Conservation (phyloP, 2,797 vertebrate genomes). For the Peromyscus aztecus region DNA sequence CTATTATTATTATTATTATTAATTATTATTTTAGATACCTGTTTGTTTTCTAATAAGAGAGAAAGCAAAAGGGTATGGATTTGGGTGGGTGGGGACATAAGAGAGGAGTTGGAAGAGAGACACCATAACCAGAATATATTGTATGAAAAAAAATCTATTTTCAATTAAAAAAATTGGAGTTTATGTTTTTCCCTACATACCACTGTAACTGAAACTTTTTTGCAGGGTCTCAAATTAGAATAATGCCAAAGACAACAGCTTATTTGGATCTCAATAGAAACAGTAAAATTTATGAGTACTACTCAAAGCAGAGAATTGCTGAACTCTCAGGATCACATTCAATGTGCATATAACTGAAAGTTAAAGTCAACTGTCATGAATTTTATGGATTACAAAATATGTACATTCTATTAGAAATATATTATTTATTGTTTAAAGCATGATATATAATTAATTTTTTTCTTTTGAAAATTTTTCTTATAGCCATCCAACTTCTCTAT, state of each 20-base stretch:
- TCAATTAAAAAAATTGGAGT: too few relatives aligned
- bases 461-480: not conserved
- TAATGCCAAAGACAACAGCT: not conserved
- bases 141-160: too few relatives aligned
- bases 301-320: not conserved
- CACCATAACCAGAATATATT: not conserved
- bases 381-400: slow-evolving; percentile 36
- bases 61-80: not conserved
- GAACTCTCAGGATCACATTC: slow-evolving; percentile 40
- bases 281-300: not conserved
- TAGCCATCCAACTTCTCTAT: not conserved
- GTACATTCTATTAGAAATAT: not conserved
- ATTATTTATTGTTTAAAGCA: slow-evolving; percentile 43
- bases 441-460: not conserved
- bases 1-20: too few relatives aligned
- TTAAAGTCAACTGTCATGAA: slow-evolving; percentile 40
- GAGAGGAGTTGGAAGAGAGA: not conserved
- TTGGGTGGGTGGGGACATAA: not conserved
- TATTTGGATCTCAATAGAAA: not conserved
- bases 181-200: not conserved
- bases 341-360: not conserved
- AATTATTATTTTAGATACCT: not conserved
- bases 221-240: slow-evolving; percentile 38
- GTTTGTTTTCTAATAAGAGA: not conserved
- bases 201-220: not conserved